phyloP scores from a whole-genome alignment of 2,113 vertebrate species.

The Gracilinanus agilis region DNA sequence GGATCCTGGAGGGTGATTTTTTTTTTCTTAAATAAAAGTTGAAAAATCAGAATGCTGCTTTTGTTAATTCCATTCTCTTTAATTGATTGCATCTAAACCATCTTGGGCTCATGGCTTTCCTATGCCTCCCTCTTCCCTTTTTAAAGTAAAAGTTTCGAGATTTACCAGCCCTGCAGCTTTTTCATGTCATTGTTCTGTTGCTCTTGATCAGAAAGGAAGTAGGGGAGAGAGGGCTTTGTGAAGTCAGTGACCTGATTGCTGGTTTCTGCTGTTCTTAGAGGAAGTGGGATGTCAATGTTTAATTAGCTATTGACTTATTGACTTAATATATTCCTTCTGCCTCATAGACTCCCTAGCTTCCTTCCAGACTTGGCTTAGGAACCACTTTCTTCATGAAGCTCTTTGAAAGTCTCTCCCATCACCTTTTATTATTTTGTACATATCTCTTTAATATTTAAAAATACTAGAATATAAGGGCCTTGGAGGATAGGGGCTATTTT shows the following conservation, averaged over 20 bases:
- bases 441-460: not conserved
- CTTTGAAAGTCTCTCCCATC: not conserved
- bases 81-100: slow-evolving; percentile 25
- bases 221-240: not conserved
- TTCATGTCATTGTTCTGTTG: slow-evolving; percentile 5
- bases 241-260: not conserved
- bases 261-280: slow-evolving; percentile 27
- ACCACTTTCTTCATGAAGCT: not conserved
- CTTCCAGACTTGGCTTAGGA: no score
- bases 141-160: not conserved
- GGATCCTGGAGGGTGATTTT: not conserved
- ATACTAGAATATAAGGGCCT: not conserved
- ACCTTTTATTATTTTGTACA: not conserved
- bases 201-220: not conserved
- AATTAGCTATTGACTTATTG: slow-evolving; percentile 9
- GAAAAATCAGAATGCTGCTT: slow-evolving; percentile 7
- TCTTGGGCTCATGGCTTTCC: slow-evolving; percentile 12
- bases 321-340: no score
- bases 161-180: not conserved
- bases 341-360: no score
- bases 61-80: not conserved
- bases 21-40: slow-evolving; percentile 79
- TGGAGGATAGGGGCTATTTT: not conserved
- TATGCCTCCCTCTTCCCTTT: slow-evolving; percentile 7
- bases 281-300: slow-evolving; percentile 7